These are phyloP conservation scores for Hippocampus zosterae DNA, from an alignment of 2,113 vertebrate species.

Conservation along the genomic window DNA sequence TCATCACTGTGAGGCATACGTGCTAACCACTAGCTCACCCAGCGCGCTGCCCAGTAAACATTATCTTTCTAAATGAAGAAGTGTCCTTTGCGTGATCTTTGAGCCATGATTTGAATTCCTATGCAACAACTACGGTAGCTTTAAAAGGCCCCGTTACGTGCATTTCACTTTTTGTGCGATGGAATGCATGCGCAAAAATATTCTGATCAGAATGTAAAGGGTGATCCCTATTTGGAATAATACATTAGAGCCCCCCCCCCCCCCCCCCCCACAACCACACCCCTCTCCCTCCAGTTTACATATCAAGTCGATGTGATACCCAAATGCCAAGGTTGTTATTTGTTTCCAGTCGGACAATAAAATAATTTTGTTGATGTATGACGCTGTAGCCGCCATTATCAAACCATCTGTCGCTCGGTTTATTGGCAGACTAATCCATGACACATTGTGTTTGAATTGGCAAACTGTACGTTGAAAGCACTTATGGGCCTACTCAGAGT, in stretches of 20 bases:
- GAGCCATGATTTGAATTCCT: background rate
- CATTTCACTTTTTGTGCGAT: background rate
- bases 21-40: background rate
- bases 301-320: background rate
- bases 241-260: background rate
- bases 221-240: background rate
- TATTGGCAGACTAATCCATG: background rate
- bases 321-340: background rate
- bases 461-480: background rate
- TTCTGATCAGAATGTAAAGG: background rate
- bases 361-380: background rate
- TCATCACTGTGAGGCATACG: background rate
- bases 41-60: background rate
- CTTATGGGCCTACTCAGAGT: background rate
- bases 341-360: background rate
- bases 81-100: background rate
- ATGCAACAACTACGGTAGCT: background rate
- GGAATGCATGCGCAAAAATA: background rate
- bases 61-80: background rate
- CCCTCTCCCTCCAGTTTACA: too few species aligned
- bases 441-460: background rate
- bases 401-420: slow-evolving; percentile 14
- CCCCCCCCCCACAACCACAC: too few species aligned
- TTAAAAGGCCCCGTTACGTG: background rate
- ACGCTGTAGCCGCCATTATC: background rate